Evolutionary conservation across 1,140 invertebrate species (phyloP).

Genomic region (Schlechtendalia chinensis): DNA sequence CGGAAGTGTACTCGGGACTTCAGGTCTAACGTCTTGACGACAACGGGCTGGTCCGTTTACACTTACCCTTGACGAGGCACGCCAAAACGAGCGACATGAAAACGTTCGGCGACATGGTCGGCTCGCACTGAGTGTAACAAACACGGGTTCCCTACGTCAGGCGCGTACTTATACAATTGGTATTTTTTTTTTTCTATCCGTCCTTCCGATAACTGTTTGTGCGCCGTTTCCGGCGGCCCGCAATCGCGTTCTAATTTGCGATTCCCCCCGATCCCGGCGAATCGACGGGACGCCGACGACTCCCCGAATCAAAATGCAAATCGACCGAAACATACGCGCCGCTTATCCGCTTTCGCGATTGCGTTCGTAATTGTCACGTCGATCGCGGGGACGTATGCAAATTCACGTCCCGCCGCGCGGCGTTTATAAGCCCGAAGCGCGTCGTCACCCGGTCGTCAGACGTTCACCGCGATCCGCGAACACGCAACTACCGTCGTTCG

Average conservation of each 20-base stretch:
- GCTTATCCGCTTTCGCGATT: neutral
- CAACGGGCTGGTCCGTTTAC: too few species aligned
- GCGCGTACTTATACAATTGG: constrained; percentile 15
- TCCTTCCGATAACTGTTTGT: neutral
- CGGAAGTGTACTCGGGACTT: too few species aligned
- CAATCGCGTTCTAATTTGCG: constrained; percentile 11
- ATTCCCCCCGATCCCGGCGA: neutral
- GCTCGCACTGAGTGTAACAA: neutral
- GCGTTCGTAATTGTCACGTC: neutral
- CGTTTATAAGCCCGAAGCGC: constrained; percentile 2
- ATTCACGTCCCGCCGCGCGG: neutral
- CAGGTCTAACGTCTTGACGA: too few species aligned
- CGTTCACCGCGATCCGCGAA: neutral
- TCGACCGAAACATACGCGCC: neutral
- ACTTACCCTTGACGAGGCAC: constrained; percentile 30
- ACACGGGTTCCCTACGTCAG: too few species aligned
- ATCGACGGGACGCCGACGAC: neutral
- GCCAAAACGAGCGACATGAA: neutral
- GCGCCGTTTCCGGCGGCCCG: constrained; percentile 3
- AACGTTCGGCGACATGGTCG: neutral
- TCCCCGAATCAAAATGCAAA: neutral
- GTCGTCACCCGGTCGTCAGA: neutral
- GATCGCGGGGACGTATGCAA: neutral
- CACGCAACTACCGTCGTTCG: too few species aligned
- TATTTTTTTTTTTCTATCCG: too few species aligned